Evolutionary conservation across 1,140 invertebrate species (phyloP), one percentile per base, ranked within the genome.

Genomic region (Trypoxylus dichotomus): DNA sequence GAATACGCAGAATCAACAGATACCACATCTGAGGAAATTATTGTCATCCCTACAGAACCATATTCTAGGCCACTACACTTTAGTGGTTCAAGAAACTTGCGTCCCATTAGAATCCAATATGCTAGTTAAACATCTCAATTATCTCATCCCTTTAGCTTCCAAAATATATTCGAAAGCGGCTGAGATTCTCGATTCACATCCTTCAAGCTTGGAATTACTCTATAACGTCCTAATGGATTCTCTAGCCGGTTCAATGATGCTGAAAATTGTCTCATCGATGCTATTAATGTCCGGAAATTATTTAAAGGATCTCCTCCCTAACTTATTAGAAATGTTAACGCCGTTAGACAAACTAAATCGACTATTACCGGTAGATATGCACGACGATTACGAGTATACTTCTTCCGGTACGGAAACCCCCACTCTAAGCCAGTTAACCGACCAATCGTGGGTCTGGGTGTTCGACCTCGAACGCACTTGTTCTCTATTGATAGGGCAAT

Each of bases 21-120:
- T 86, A 15, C 77, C 81, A 42, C 87, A 90, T 80, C 83, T 91
- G 0, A 86, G 89, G 79, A 85, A 87, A 15, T 83, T 92, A 7
- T 82, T 92, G 15, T 88, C 90, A 11, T 89, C 89, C 3, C 81
- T 92, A 21, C 91, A 92, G 81, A 90, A 90, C 83, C 91, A 92
- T 84, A 79, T 92, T 76, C 82, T 92, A 76, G 89, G 91, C 0
- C 88, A 89, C 60, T 80, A 80, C 21, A 82, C 79, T 82, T 82
- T 80, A 80, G 80, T 76, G 42, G 75, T 72, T 1, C 77, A 77
- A 21, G 24, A 77, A 54, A 10, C 74, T 6, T 72, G 54, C 42
- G 37, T 42, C 10, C 41, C 58, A 2, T 71, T 37, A 1, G 80
- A 82, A 15, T 78, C 80, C 13, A 79, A 84, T n/a, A 84, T 90